A percentile compares a stretch with the other conserved stretches of the same genome.
phyloP scores from a whole-genome alignment of 2,797 vertebrate species.

The Schizopygopsis pylzovi region DNA sequence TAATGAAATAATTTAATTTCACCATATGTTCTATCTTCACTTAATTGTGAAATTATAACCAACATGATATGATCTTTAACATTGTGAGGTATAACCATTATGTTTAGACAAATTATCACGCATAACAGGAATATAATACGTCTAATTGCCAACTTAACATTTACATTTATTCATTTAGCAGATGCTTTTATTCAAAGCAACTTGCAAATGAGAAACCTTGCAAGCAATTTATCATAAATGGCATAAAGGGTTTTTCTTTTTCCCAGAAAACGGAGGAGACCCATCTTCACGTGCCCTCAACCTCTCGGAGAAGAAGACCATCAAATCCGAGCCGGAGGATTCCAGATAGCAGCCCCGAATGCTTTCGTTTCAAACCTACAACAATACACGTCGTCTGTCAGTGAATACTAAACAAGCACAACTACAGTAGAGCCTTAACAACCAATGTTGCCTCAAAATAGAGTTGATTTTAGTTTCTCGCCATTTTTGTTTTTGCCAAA shows the following conservation, averaged over 20 bases:
- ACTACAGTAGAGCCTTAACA: conserved; percentile 97
- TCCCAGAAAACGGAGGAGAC: conserved; percentile 81
- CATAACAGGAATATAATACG: not conserved
- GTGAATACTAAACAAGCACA: conserved; percentile 86
- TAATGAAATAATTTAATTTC: not conserved
- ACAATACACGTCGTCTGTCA: conserved; percentile 75
- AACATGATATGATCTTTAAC: not conserved
- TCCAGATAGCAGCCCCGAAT: conserved; percentile 88
- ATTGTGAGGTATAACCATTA: not conserved
- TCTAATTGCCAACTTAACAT: not conserved
- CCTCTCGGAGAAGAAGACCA: conserved; percentile 90
- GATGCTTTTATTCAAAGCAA: not conserved
- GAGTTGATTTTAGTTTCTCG: conserved; percentile 74
- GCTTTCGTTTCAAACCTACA: conserved; percentile 42
- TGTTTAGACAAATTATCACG: not conserved
- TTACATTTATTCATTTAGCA: not conserved
- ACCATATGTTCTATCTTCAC: not conserved
- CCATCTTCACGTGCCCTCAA: conserved; percentile 84
- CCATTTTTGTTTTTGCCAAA: conserved; percentile 76
- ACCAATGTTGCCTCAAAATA: conserved; percentile 97
- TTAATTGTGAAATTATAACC: not conserved
- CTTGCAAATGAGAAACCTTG: not conserved
- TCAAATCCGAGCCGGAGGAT: conserved; percentile 98
- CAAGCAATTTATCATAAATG: not conserved
- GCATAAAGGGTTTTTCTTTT: conserved; percentile 26